Conservation (phyloP, 1,140 invertebrate genomes). For the honey bee (Apis mellifera) region Amel_HAv3.1 CM009935.2:4113501-4114000, state of each 20-base stretch:
- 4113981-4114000: constrained; percentile 47
- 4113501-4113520: constrained; percentile 23
- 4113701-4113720: no score
- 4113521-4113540: constrained; percentile 13
- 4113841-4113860: no score
- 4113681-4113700: background rate
- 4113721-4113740: no score
- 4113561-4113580: constrained; percentile 4
- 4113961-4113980: constrained; percentile 28
- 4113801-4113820: background rate
- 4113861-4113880: no score
- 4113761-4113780: no score
- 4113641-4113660: background rate
- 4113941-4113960: constrained; percentile 4
- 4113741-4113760: no score
- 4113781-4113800: no score
- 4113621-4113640: background rate
- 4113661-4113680: background rate
- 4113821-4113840: background rate
- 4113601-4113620: background rate
- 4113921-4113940: background rate
- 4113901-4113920: background rate
- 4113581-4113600: background rate
- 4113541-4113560: background rate
- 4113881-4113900: background rate